Conservation (phyloP, 2,113 vertebrate genomes). For the Otolemur garnettii region DNA sequence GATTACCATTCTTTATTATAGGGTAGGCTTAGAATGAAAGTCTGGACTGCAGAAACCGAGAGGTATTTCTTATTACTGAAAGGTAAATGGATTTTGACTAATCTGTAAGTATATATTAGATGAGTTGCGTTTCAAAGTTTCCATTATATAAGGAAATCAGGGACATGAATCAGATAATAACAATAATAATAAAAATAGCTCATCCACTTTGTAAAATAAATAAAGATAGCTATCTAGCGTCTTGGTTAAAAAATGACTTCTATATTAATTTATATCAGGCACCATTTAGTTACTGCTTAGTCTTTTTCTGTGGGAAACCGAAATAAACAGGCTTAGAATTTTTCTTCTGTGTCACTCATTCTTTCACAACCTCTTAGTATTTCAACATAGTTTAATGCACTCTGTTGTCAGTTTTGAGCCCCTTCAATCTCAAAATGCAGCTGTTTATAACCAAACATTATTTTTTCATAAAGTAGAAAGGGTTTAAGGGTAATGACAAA, state of each 20-base stretch:
- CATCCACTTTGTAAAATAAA: conserved; percentile 40
- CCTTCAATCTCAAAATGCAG: conserved; percentile 39
- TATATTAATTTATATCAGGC: conserved; percentile 4
- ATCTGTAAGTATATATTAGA: conserved; percentile 64
- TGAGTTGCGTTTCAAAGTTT: conserved; percentile 43
- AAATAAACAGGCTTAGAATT: conserved; percentile 65
- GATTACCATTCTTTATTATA: conserved; percentile 71
- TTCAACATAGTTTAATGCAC: conserved; percentile 63
- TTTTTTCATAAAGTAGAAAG: background rate
- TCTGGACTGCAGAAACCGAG: background rate
- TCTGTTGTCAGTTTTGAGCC: conserved; percentile 43
- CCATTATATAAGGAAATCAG: conserved; percentile 43
- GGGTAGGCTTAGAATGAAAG: conserved; percentile 55
- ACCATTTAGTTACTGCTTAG: background rate
- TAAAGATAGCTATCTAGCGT: background rate
- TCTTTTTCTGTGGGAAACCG: conserved; percentile 21
- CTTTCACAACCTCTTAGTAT: conserved; percentile 64
- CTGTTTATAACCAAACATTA: conserved; percentile 47
- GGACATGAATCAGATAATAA: conserved; percentile 8
- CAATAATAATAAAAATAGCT: conserved; percentile 22
- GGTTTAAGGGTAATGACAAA: background rate
- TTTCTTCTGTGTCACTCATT: conserved; percentile 72
- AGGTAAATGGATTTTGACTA: conserved; percentile 60
- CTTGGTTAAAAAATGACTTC: conserved; percentile 37
- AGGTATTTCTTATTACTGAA: conserved; percentile 64